Evolutionary conservation across 2,797 vertebrate genomes (phyloP).

Genomic region (Cryptoprocta ferox): DNA sequence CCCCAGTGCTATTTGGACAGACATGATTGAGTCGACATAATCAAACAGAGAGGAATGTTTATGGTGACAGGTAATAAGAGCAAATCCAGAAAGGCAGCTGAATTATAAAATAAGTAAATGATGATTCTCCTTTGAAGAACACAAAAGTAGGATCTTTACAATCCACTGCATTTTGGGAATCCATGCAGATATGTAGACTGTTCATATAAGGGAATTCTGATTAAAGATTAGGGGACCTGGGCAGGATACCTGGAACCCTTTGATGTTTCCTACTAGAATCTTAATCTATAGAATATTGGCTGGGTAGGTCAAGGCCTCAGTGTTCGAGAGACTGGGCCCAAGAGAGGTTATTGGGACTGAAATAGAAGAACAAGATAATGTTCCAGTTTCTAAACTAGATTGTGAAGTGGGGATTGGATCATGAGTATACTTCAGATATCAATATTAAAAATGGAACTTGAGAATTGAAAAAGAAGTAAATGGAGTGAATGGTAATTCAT

Average conservation of each 20-base stretch:
- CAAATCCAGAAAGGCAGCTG: not conserved
- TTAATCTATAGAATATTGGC: not conserved
- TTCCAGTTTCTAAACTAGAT: not conserved
- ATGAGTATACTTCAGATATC: not conserved
- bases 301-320: not conserved
- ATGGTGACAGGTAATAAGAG: not conserved
- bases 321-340: not conserved
- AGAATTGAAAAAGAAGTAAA: not conserved
- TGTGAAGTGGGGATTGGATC: not conserved
- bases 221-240: not conserved
- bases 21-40: not conserved
- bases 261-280: not conserved
- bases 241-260: not conserved
- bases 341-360: not conserved
- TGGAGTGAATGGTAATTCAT: not conserved
- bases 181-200: not conserved
- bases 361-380: not conserved
- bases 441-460: not conserved
- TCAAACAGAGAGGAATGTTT: not conserved
- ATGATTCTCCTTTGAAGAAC: not conserved
- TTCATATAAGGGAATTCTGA: not conserved
- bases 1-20: not conserved
- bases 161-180: not conserved
- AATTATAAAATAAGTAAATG: constrained; percentile 8
- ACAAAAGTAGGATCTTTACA: not conserved